A percentile compares a stretch with the other conserved stretches of the same genome.
phyloP scores from a whole-genome alignment of 2,113 vertebrate genomes.

The Pelobates fuscus region DNA sequence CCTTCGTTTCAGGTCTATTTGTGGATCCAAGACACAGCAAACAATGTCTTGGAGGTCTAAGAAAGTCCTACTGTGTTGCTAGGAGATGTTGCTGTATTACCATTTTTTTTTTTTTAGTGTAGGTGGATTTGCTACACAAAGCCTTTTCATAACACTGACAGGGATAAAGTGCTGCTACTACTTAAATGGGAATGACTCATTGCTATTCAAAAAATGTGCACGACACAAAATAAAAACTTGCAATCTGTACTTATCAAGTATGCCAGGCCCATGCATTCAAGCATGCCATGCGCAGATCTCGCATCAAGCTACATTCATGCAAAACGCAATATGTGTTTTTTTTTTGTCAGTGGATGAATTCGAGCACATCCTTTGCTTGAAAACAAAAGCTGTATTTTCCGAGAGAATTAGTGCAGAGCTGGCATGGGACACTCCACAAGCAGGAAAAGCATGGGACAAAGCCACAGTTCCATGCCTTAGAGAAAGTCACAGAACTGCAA shows the following conservation, averaged over 20 bases:
- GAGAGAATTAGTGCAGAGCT: neutral
- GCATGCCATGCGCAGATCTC: constrained; percentile 3
- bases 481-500: no score
- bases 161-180: neutral
- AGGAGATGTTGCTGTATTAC: constrained; percentile 10
- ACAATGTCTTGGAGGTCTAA: neutral
- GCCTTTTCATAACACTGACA: neutral
- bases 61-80: constrained; percentile 26
- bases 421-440: neutral
- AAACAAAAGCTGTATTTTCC: constrained; percentile 1
- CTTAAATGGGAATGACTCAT: neutral
- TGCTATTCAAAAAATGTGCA: neutral
- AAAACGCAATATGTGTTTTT: neutral
- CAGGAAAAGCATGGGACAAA: constrained; percentile 1
- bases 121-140: constrained; percentile 8
- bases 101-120: neutral
- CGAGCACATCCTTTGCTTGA: neutral
- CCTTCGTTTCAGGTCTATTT: no score
- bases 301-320: neutral
- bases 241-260: neutral
- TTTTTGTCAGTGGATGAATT: neutral
- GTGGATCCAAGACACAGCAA: neutral
- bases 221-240: neutral
- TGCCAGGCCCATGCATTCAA: neutral
- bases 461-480: neutral